A percentile compares a stretch with the other conserved stretches of the same genome.
These are phyloP conservation scores for Eulemur albifrons DNA, from an alignment of 2,797 vertebrate genomes.

Conservation along the genomic window DNA sequence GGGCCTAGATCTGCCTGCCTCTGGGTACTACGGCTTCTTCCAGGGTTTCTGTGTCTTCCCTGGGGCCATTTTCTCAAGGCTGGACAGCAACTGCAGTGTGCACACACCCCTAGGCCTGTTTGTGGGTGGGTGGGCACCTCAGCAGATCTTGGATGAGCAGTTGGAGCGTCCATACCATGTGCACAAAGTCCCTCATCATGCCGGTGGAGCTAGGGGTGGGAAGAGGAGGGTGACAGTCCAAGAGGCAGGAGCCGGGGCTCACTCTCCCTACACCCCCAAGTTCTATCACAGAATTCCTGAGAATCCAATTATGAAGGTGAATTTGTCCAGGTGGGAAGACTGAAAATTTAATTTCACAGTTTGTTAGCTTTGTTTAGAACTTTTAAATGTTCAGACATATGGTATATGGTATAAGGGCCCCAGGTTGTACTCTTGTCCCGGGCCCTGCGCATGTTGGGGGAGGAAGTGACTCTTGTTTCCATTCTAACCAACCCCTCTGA, in stretches of 20 bases:
- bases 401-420: too few species aligned
- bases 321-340: background rate
- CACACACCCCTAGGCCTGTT: background rate
- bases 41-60: background rate
- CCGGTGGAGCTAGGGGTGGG: background rate
- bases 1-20: background rate
- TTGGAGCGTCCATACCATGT: accelerated
- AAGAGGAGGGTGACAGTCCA: accelerated
- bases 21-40: background rate
- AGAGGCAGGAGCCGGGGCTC: background rate
- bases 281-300: background rate
- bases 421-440: background rate
- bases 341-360: background rate
- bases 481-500: background rate
- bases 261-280: background rate
- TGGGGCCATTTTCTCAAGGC: background rate
- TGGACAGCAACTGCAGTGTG: background rate
- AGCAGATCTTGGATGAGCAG: background rate
- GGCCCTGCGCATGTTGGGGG: background rate
- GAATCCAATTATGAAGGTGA: background rate
- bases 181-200: background rate
- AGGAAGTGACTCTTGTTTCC: background rate
- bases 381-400: background rate
- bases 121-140: background rate
- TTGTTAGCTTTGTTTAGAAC: background rate